Percentiles rank a stretch among this genome's conserved stretches.
phyloP scores from a whole-genome alignment of 2,113 vertebrate species.

The Microtus pennsylvanicus region DNA sequence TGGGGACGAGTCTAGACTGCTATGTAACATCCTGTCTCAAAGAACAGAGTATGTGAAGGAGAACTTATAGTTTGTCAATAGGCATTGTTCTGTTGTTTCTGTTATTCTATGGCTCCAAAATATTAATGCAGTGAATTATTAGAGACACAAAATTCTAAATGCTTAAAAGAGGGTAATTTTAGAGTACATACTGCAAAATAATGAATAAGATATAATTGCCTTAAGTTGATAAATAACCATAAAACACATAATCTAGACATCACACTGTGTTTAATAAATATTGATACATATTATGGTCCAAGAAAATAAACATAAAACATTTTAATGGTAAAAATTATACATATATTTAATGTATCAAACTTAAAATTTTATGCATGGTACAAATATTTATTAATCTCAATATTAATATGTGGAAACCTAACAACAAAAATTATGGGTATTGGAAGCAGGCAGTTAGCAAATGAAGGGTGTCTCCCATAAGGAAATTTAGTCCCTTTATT shows the following conservation, averaged over 20 bases:
- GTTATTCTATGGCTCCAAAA: background rate
- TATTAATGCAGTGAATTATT: background rate
- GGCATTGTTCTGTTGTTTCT: background rate
- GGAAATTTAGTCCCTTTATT: background rate
- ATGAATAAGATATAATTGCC: background rate
- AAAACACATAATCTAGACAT: background rate
- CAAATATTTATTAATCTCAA: background rate
- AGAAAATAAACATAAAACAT: background rate
- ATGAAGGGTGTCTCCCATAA: accelerated
- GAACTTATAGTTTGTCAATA: background rate
- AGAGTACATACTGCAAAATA: background rate
- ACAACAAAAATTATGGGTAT: background rate
- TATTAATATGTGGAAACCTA: background rate
- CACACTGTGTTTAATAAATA: background rate
- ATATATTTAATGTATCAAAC: background rate
- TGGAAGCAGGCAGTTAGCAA: background rate
- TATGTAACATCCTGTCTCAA: background rate
- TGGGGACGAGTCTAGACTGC: too few species aligned
- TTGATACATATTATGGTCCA: background rate
- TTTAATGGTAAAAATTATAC: background rate
- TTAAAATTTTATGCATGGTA: background rate
- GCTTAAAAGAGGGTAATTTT: background rate
- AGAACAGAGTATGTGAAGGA: background rate
- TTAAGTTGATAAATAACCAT: background rate
- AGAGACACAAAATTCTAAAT: background rate